phyloP scores from a whole-genome alignment of 2,888 invertebrate genomes.

The Diachrysia chrysitis region DNA sequence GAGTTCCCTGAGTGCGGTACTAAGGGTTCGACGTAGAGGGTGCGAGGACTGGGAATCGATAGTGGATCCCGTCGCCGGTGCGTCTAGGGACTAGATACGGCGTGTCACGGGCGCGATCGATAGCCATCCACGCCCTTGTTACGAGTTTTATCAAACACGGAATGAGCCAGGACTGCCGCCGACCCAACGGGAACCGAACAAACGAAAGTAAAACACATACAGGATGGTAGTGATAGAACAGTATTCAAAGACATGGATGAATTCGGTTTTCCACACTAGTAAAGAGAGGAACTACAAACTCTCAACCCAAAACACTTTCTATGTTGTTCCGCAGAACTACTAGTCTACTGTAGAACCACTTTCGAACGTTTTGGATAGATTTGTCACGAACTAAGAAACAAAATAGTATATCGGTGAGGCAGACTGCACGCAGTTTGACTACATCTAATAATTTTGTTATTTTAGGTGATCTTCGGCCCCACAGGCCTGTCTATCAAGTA shows the following conservation, averaged over 20 bases:
- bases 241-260: not conserved
- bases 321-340: no score
- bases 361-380: not conserved
- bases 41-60: constrained; percentile 27
- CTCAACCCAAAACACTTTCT: not conserved
- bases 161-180: constrained; percentile 17
- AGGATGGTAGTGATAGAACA: not conserved
- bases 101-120: constrained; percentile 74
- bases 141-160: constrained; percentile 48
- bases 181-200: not conserved
- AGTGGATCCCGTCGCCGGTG: constrained; percentile 40
- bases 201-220: not conserved
- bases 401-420: no score
- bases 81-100: constrained; percentile 66
- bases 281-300: not conserved
- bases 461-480: not conserved
- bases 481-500: no score
- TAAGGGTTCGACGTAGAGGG: constrained; percentile 39
- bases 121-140: constrained; percentile 64
- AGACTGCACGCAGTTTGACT: no score
- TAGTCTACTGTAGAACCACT: not conserved
- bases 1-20: constrained; percentile 13
- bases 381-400: not conserved
- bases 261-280: not conserved
- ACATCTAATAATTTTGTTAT: no score